A percentile compares a stretch with the other conserved stretches of the same genome.
These are phyloP conservation scores for Cepaea hortensis DNA, from an alignment of 2,888 invertebrate genomes.

Conservation along the genomic window DNA sequence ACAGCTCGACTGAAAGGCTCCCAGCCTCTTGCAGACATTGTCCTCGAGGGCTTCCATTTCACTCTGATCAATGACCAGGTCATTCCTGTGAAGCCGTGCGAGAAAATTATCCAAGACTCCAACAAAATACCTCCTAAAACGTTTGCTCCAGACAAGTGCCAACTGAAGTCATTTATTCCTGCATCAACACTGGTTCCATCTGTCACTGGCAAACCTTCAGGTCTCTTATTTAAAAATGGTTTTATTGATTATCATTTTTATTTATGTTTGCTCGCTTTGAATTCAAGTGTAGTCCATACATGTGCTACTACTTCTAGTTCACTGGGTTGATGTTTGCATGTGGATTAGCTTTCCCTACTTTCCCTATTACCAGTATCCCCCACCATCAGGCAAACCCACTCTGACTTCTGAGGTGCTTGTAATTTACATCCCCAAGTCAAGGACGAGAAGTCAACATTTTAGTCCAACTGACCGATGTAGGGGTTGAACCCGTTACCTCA, in stretches of 20 bases:
- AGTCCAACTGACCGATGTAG: too few relatives aligned
- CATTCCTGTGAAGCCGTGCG: conserved; percentile 1
- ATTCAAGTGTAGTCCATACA: too few relatives aligned
- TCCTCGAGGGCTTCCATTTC: not conserved
- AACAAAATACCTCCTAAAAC: not conserved
- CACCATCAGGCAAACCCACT: too few relatives aligned
- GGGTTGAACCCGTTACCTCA: too few relatives aligned
- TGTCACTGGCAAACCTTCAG: not conserved
- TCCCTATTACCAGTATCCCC: too few relatives aligned
- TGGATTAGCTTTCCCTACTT: not conserved
- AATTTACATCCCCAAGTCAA: too few relatives aligned
- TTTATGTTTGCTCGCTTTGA: too few relatives aligned
- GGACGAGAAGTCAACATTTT: too few relatives aligned
- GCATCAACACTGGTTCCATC: not conserved
- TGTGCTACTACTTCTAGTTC: not conserved
- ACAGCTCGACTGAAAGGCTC: not conserved
- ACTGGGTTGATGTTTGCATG: not conserved
- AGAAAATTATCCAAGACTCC: not conserved
- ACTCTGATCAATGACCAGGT: not conserved
- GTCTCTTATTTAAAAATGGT: not conserved
- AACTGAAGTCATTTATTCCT: not conserved
- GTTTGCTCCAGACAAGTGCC: not conserved
- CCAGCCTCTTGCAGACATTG: not conserved
- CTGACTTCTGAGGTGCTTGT: too few relatives aligned
- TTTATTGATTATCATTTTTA: not conserved